Percentiles rank a stretch among this genome's conserved stretches.
Conservation (phyloP, 1,140 invertebrate species). For the Drosophila pectinifera region DNA sequence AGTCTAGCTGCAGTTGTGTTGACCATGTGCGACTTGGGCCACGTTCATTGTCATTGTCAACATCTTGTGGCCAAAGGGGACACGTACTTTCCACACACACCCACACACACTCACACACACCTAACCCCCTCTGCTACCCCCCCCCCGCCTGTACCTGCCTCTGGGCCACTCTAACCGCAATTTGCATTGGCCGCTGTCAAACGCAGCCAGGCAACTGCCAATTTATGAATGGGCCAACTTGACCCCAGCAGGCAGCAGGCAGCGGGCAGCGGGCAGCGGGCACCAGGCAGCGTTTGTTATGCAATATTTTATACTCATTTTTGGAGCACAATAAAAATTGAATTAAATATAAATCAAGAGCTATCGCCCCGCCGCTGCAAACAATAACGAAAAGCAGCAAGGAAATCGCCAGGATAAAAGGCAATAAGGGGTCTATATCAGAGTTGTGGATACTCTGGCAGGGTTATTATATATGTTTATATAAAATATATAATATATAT, state of each 20-base stretch:
- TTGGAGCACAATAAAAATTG: constrained; percentile 81
- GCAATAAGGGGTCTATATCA: background rate
- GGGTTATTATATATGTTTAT: too few species aligned
- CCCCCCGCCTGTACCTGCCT: too few species aligned
- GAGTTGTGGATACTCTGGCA: background rate
- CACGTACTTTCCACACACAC: constrained; percentile 40
- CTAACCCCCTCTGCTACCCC: too few species aligned
- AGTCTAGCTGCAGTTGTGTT: constrained; percentile 41
- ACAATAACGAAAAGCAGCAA: constrained; percentile 46
- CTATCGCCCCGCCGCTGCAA: constrained; percentile 19
- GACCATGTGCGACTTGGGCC: constrained; percentile 60
- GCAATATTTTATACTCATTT: constrained; percentile 77
- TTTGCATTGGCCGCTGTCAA: constrained; percentile 78
- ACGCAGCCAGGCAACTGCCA: constrained; percentile 71
- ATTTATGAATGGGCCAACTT: constrained; percentile 68
- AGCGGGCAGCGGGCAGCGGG: too few species aligned
- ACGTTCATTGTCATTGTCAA: constrained; percentile 81
- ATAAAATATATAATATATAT: too few species aligned
- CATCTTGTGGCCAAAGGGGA: constrained; percentile 69
- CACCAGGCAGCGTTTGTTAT: constrained; percentile 56
- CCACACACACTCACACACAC: too few species aligned
- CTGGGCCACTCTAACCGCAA: constrained; percentile 54
- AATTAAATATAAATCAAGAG: constrained; percentile 79
- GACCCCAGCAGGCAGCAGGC: constrained; percentile 38
- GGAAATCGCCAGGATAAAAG: constrained; percentile 9